Evolutionary conservation across 2,888 invertebrate genomes (phyloP).

Genomic region (Amblyteles armatorius): DNA sequence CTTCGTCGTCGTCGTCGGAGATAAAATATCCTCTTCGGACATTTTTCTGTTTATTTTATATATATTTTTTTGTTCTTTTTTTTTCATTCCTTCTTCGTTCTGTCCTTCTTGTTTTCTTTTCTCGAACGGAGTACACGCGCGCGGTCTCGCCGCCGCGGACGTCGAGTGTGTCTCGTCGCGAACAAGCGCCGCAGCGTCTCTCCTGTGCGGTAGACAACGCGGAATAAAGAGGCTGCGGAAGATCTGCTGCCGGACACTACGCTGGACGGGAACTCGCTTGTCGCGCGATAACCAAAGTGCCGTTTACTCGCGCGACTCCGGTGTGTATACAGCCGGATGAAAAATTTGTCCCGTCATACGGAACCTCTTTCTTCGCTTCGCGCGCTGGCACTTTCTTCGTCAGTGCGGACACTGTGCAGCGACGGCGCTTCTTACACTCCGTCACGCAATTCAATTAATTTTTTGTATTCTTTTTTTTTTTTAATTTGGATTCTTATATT

Average conservation of each 20-base stretch:
- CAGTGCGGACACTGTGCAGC: too few relatives aligned
- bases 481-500: too few relatives aligned
- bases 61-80: neutral
- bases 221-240: slow-evolving; percentile 51
- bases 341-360: slow-evolving; percentile 52
- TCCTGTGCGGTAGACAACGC: slow-evolving; percentile 5
- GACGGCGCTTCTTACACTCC: neutral
- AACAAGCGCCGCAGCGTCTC: slow-evolving; percentile 3
- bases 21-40: slow-evolving; percentile 68
- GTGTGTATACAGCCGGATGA: slow-evolving; percentile 22
- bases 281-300: slow-evolving; percentile 29
- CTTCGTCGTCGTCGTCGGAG: slow-evolving; percentile 52
- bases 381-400: neutral
- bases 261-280: neutral
- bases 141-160: slow-evolving; percentile 24
- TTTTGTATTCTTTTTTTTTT: too few relatives aligned
- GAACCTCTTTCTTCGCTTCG: slow-evolving; percentile 18
- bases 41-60: slow-evolving; percentile 48
- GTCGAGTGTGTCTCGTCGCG: slow-evolving; percentile 55
- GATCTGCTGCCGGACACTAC: slow-evolving; percentile 31
- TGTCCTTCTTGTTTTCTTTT: slow-evolving; percentile 29
- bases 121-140: slow-evolving; percentile 3
- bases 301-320: slow-evolving; percentile 59
- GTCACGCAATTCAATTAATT: slow-evolving; percentile 11
- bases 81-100: slow-evolving; percentile 9